Conservation (phyloP, 2,113 vertebrate species). For the Sylvietta virens region DNA sequence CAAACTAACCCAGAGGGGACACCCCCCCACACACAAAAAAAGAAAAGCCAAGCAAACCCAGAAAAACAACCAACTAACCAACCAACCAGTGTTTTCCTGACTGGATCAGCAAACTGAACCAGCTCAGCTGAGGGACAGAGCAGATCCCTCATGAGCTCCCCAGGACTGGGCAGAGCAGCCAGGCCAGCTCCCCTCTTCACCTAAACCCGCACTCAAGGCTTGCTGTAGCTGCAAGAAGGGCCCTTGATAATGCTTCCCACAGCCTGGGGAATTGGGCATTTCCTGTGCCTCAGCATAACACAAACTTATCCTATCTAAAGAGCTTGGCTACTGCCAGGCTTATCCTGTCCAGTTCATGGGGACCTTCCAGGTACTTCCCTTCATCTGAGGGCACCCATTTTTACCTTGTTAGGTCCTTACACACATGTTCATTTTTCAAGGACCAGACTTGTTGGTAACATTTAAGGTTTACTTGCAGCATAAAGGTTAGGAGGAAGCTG, state of each 20-base stretch:
- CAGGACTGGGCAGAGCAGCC: background rate
- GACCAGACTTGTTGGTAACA: background rate
- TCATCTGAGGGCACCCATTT: background rate
- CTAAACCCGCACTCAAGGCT: fast-evolving
- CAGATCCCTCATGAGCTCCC: background rate
- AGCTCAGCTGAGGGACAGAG: background rate
- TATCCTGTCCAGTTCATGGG: fast-evolving
- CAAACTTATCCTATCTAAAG: background rate
- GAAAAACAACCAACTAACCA: background rate
- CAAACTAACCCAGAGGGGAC: background rate
- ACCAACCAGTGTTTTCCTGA: background rate
- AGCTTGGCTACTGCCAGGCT: fast-evolving
- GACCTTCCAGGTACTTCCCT: too few relatives aligned
- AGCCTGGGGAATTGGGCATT: background rate
- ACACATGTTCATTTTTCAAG: fast-evolving
- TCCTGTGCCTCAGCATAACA: fast-evolving
- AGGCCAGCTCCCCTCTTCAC: background rate
- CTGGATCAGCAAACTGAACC: background rate
- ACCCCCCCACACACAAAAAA: background rate
- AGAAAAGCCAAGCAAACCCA: background rate
- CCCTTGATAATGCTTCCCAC: fast-evolving
- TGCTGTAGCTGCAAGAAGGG: background rate
- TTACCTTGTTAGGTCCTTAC: too few relatives aligned
- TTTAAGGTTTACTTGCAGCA: background rate
- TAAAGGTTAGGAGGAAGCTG: background rate